phyloP scores from a whole-genome alignment of 2,797 vertebrate species.

The Phaenicophaeus curvirostris region DNA sequence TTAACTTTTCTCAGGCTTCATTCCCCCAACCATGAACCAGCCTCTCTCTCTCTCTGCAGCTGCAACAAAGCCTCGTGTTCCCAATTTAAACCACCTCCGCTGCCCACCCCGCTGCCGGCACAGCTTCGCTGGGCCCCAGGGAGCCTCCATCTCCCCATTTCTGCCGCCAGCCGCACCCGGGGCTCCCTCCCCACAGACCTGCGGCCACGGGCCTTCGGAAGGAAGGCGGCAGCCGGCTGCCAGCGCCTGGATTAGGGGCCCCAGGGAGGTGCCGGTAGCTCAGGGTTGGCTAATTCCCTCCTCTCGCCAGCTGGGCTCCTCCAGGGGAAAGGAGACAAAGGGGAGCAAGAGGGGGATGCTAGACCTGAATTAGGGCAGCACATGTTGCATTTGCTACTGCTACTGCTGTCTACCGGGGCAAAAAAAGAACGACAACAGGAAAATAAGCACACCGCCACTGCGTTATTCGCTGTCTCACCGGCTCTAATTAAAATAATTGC shows the following conservation, averaged over 20 bases:
- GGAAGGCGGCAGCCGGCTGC: constrained; percentile 68
- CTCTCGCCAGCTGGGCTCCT: constrained; percentile 77
- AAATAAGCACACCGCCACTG: neutral
- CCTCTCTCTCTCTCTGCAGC: neutral
- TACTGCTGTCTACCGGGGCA: neutral
- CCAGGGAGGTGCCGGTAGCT: constrained; percentile 64
- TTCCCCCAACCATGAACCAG: neutral
- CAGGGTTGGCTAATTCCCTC: constrained; percentile 72
- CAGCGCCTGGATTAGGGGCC: constrained; percentile 69
- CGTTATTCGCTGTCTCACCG: neutral
- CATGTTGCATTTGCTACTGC: constrained; percentile 39
- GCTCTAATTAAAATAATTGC: neutral
- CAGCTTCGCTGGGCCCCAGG: constrained; percentile 4
- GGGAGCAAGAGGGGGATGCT: constrained; percentile 58
- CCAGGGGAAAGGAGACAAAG: constrained; percentile 71
- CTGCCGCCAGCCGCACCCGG: neutral
- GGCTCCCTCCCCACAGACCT: constrained; percentile 42
- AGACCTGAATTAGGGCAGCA: constrained; percentile 62
- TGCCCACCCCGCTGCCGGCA: neutral
- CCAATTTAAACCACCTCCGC: constrained; percentile 14
- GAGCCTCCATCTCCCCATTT: neutral
- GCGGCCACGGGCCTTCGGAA: constrained; percentile 1
- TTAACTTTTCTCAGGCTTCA: neutral
- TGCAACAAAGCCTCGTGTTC: constrained; percentile 28
- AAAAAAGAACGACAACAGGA: neutral